Conservation (phyloP, 2,113 vertebrate genomes). For the Mastomys natalensis region DNA sequence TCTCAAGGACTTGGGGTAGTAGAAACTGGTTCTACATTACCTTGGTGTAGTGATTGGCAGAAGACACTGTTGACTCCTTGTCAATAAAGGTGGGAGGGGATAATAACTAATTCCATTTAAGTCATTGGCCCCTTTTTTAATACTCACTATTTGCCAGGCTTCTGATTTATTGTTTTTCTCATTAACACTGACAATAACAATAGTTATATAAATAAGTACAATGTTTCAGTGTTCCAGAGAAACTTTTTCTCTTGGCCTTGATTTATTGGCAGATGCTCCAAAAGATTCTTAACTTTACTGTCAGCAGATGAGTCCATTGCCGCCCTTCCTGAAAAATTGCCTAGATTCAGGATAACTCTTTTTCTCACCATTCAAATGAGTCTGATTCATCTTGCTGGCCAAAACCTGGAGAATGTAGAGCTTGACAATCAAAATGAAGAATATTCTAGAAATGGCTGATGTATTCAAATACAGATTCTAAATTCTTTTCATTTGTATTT, state of each 20-base stretch:
- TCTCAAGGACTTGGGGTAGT: neutral
- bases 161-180: constrained; percentile 16
- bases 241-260: constrained; percentile 24
- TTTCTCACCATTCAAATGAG: neutral
- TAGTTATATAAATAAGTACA: constrained; percentile 16
- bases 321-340: neutral
- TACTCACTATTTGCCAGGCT: neutral
- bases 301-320: neutral
- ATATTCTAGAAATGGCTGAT: neutral
- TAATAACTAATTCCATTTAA: neutral
- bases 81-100: neutral
- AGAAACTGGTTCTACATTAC: neutral
- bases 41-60: neutral
- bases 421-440: neutral
- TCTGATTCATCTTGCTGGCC: neutral
- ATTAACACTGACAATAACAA: neutral
- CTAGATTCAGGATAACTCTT: neutral
- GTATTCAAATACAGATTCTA: constrained; percentile 28
- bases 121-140: neutral
- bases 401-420: neutral
- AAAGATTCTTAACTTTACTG: constrained; percentile 6
- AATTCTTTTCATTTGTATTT: neutral
- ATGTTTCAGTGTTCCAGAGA: neutral
- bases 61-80: neutral
- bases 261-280: neutral